Evolutionary conservation across 2,113 vertebrate genomes (phyloP).

Genomic region (Python bivittatus): DNA sequence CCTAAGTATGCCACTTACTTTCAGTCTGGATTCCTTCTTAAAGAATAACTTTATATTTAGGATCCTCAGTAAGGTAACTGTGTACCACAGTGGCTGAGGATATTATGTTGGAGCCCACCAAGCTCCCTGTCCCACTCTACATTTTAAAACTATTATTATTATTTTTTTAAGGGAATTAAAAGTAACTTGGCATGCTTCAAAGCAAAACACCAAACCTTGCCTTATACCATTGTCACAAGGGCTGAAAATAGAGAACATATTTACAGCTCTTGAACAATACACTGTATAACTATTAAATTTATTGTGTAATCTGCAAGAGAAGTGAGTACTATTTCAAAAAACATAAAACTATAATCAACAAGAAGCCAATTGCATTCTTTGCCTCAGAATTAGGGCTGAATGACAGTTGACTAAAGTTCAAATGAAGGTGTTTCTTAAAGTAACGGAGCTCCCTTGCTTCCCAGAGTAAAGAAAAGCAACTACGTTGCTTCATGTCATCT

Average conservation of each 20-base stretch:
- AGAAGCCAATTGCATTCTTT: not conserved
- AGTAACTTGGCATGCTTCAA: not conserved
- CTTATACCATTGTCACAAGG: not conserved
- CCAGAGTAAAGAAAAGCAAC: not conserved
- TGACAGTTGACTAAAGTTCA: not conserved
- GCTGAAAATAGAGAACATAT: not conserved
- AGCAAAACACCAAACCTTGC: not conserved
- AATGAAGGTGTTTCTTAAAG: not conserved
- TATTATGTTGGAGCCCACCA: not conserved
- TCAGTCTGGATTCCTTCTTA: not conserved
- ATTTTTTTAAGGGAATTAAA: not conserved
- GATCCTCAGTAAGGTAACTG: not conserved
- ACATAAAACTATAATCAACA: not conserved
- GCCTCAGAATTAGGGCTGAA: not conserved
- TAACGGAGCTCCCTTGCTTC: not conserved
- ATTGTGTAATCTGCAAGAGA: not conserved
- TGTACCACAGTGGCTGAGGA: not conserved
- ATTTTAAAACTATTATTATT: not conserved
- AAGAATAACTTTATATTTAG: not conserved
- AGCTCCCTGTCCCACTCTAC: not conserved
- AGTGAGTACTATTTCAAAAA: not conserved
- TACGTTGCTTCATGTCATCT: not conserved
- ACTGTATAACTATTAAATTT: not conserved
- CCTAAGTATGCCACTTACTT: not conserved
- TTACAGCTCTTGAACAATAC: not conserved